Conservation (phyloP, 2,113 vertebrate genomes). For the Pygoscelis antarcticus region DNA sequence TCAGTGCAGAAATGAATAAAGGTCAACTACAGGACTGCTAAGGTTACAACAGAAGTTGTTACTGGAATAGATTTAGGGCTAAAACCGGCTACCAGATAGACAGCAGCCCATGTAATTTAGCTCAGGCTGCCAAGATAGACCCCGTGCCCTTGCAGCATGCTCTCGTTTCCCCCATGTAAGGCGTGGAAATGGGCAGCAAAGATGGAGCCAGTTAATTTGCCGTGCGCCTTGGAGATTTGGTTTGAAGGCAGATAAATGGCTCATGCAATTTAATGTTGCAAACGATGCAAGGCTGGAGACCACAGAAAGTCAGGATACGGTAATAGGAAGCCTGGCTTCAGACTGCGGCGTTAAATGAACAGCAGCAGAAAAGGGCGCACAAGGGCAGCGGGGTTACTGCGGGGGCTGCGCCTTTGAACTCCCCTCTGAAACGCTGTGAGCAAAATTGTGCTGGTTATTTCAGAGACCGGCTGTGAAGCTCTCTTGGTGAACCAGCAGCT, state of each 20-base stretch:
- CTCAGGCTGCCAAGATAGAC: background rate
- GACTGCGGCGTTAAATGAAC: rapidly evolving
- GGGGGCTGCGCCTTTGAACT: background rate
- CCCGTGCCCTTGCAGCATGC: rapidly evolving
- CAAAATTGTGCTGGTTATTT: background rate
- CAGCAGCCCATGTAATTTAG: background rate
- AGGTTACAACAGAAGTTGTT: background rate
- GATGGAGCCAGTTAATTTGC: background rate
- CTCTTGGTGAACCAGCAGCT: background rate
- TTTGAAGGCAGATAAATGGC: background rate
- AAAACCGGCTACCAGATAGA: background rate
- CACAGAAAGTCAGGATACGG: background rate
- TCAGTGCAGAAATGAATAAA: background rate
- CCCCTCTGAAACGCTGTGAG: rapidly evolving
- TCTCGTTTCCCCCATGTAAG: rapidly evolving
- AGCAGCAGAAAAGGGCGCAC: rapidly evolving
- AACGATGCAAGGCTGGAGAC: background rate
- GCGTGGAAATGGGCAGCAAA: background rate
- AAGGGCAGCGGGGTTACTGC: background rate
- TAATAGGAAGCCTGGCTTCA: rapidly evolving
- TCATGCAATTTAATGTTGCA: background rate
- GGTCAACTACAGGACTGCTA: background rate
- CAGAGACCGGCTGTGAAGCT: rapidly evolving
- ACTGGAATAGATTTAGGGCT: background rate
- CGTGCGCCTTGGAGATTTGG: background rate